A percentile compares a stretch with the other conserved stretches of the same genome.
Evolutionary conservation across 2,113 vertebrate genomes (phyloP).

Genomic region (Semicossyphus pulcher): DNA sequence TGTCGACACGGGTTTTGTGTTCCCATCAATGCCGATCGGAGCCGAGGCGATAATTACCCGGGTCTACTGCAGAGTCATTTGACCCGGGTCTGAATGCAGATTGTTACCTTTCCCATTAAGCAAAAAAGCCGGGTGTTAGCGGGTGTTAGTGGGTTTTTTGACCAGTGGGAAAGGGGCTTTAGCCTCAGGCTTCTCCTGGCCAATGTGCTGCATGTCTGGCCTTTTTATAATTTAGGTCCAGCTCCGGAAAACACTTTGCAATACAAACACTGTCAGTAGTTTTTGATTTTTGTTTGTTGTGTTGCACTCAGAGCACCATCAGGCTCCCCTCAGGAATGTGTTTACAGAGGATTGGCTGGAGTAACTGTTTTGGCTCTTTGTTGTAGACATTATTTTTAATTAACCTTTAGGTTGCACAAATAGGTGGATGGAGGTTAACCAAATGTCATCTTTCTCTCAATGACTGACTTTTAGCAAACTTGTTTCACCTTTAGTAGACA

Average conservation of each 20-base stretch:
- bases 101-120: no score
- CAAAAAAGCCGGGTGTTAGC: no score
- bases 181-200: not conserved
- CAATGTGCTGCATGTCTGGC: conserved; percentile 22
- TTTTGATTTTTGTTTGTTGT: conserved; percentile 17
- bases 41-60: no score
- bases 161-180: no score
- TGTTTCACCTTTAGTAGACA: conserved; percentile 38
- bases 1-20: no score
- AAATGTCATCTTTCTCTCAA: conserved; percentile 5
- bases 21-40: no score
- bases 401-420: not conserved
- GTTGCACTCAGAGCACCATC: conserved; percentile 13
- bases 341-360: conserved; percentile 9
- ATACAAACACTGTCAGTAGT: conserved; percentile 35
- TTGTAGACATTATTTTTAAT: not conserved
- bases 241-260: conserved; percentile 26
- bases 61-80: no score
- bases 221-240: conserved; percentile 50
- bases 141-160: no score
- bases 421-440: no score
- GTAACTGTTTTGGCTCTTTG: not conserved
- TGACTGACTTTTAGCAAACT: not conserved
- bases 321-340: not conserved
- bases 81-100: no score